Evolutionary conservation across 2,888 invertebrate species (phyloP), one percentile per base, ranked within the genome.

Genomic region (Sesamia inferens): DNA sequence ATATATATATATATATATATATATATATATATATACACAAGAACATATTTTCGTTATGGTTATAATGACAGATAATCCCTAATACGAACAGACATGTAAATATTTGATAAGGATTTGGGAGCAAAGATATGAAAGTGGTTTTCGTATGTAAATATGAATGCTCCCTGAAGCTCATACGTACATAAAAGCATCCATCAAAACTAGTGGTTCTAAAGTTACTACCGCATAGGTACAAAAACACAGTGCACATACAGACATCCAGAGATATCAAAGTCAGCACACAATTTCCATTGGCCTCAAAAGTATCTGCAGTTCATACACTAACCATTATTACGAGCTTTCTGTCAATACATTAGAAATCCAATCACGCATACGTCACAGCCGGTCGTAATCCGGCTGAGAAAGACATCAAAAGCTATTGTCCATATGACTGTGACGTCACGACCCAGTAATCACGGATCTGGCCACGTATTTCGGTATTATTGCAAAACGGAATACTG

Each of bases 401-500:
- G 71, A 75, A 84, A 80, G 84, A 84, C 85, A 73, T 84, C 84
- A 86, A 81, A 75, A 82, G 81, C 82, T 75, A 83, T 85, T 88
- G 87, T 85, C 77, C 79, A 78, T 76, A 77, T 70, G 59, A 61
- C 31, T 24, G 19, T 42, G 79, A 59, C 73, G 73, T 58, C 51
- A 79, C 69, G 72, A 80, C 79, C 79, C 78, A 71, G 88, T 87
- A 90, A 89, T 88, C 86, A 88, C 71, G 78, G 79, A 85, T 59
- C 72, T 76, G 78, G 78, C 82, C 79, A 90, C 89, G 89, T 90
- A 90, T 92, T 93, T 91, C 85, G 88, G 85, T 91, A 91, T 91
- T 91, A 92, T 90, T 88, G 91, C 91, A 88, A 62, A 90, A 90
- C 91, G 89, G 90, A 91, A 89, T 89, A 91, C 91, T 89, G 88